Conservation (phyloP, 2,113 vertebrate species). For the Tachuris rubrigastra region DNA sequence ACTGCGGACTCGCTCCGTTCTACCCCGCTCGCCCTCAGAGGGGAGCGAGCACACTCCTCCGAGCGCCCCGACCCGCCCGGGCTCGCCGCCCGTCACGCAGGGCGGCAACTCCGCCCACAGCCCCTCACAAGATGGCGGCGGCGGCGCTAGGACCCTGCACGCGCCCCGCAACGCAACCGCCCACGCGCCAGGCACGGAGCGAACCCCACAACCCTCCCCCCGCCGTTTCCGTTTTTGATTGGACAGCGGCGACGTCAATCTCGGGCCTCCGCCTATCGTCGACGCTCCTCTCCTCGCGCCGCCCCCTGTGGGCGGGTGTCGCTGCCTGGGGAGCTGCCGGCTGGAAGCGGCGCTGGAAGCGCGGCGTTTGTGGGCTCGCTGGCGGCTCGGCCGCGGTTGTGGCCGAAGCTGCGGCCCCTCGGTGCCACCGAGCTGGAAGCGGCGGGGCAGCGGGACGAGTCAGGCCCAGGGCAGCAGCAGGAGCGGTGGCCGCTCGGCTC, state of each 20-base stretch:
- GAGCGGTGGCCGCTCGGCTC: not conserved
- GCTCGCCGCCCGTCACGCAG: accelerated
- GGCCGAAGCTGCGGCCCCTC: accelerated
- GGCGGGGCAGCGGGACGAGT: not conserved
- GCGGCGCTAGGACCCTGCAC: not conserved
- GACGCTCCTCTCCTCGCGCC: accelerated
- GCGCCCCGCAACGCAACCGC: accelerated
- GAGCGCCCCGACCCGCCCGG: accelerated
- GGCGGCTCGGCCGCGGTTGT: accelerated
- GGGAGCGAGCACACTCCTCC: accelerated
- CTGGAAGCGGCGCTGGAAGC: not conserved
- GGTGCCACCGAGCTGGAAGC: not conserved
- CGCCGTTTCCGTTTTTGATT: accelerated
- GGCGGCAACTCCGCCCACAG: accelerated
- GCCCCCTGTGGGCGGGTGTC: not conserved
- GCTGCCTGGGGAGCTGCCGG: not conserved
- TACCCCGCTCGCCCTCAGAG: accelerated
- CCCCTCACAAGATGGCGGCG: not conserved
- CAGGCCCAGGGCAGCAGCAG: not conserved
- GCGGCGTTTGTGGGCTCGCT: accelerated
- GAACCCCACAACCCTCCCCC: accelerated
- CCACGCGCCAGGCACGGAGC: accelerated
- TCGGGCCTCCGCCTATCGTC: accelerated
- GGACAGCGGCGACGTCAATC: accelerated
- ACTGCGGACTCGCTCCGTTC: accelerated